Conservation (phyloP, 2,797 vertebrate genomes). For the Trachurus trachurus region DNA sequence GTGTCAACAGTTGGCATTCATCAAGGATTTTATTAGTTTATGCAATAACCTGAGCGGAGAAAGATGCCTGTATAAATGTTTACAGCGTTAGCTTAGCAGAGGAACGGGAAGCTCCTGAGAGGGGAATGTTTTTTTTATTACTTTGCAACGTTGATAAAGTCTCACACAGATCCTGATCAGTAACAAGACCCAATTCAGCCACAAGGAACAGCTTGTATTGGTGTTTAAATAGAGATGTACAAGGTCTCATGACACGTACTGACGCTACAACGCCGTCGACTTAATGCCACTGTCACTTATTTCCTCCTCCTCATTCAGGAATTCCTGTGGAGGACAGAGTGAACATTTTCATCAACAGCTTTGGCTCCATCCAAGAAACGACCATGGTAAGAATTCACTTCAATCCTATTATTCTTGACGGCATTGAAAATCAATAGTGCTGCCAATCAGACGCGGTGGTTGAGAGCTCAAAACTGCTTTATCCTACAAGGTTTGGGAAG, state of each 20-base stretch:
- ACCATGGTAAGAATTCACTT: constrained; percentile 92
- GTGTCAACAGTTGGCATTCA: constrained; percentile 38
- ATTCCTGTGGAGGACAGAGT: constrained; percentile 98
- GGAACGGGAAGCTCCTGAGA: constrained; percentile 6
- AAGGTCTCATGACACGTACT: constrained; percentile 1
- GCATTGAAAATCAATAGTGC: constrained; percentile 53
- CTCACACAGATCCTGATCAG: constrained; percentile 32
- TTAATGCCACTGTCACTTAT: background rate
- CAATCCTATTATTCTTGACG: constrained; percentile 6
- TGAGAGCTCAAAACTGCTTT: constrained; percentile 28
- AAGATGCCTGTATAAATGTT: constrained; percentile 30
- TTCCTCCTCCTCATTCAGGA: constrained; percentile 80
- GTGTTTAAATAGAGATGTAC: constrained; percentile 12
- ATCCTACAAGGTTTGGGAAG: constrained; percentile 1
- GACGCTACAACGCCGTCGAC: background rate
- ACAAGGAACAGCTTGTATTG: constrained; percentile 3
- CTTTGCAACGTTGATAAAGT: constrained; percentile 24
- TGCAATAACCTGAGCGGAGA: constrained; percentile 29
- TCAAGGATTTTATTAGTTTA: constrained; percentile 57
- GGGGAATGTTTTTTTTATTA: constrained; percentile 16
- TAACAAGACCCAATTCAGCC: constrained; percentile 27
- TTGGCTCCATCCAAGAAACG: constrained; percentile 99
- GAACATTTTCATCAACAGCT: constrained; percentile 99
- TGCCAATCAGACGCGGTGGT: constrained; percentile 35
- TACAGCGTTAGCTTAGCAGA: constrained; percentile 14